Base-by-base conservation (phyloP, 2,888 invertebrate species). In the Ormyrus labotus region DNA sequence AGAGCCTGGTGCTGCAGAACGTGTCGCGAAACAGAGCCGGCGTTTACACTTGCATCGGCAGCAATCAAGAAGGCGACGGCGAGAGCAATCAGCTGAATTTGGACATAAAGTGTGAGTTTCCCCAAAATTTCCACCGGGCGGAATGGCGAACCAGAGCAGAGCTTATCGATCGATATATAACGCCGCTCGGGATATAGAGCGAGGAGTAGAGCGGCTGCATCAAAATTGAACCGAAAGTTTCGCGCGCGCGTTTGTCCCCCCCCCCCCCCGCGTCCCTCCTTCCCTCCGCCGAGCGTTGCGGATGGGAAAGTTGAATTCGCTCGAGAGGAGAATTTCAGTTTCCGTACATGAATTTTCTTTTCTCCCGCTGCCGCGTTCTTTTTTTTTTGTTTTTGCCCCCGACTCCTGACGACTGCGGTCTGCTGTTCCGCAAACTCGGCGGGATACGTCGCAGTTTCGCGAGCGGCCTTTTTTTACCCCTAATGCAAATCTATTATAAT, bases 21-120 rank as follows among this genome's bases (percentile, higher is more conserved):
- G 96, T 97, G 82, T 94, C 94, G 83, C 93, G 96, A 78, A 93
- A 94, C 55, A 92, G 95, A 69, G 94, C 96, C 0, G 97, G 97
- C 0, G 93, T 95, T 87, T 97, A 97, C 91, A 96, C 96, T 86
- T 97, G 97, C 89, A 94, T 96, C 63, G 97, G 96, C 64, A 95
- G 94, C 88, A 97, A 97, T 91, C 94, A 94, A 81, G 97, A 97
- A 90, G 97, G 97, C 63, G 96, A 96, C 85, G 96, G 97, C 1
- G 95, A 96, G 84, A 97, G 97, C 91, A 97, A 97, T 91, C 93
- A 95, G 1, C 95, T 97, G 50, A 94, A 95, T 72, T 92, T 97
- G 85, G 96, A 96, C 91, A 95, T 97, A 81, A 94, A 96, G 93
- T 97, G 97, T 97, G 92, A 95, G 95, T 93, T 86, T 82, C 48